These are phyloP conservation scores for Dicyrtomina minuta DNA, from an alignment of 2,888 invertebrate species.

Conservation along the genomic window DNA sequence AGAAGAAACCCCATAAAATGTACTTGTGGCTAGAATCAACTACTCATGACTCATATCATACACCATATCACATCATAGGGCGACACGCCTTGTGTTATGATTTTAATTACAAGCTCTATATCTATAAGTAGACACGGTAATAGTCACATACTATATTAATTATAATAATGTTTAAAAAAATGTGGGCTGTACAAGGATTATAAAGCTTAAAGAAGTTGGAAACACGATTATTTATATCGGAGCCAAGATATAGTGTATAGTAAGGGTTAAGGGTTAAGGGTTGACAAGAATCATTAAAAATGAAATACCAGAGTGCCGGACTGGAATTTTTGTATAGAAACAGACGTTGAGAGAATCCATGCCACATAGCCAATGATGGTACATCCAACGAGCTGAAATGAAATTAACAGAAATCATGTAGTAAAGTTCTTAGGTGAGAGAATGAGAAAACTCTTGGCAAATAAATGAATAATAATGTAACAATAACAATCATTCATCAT, in stretches of 20 bases:
- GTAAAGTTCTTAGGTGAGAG: neutral
- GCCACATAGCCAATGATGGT: constrained; percentile 56
- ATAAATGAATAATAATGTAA: neutral
- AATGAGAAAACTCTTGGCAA: neutral
- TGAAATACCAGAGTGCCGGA: constrained; percentile 56
- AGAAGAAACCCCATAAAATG: neutral
- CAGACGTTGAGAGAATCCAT: constrained; percentile 57
- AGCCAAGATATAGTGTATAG: too few relatives aligned
- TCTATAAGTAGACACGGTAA: too few relatives aligned
- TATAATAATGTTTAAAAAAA: neutral
- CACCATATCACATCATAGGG: too few relatives aligned
- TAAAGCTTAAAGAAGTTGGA: too few relatives aligned
- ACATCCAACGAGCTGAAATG: constrained; percentile 55
- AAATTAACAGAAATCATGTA: neutral
- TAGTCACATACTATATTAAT: too few relatives aligned
- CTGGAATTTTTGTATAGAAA: constrained; percentile 56
- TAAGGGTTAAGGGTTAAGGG: neutral
- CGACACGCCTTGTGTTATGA: too few relatives aligned
- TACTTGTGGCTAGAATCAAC: too few relatives aligned
- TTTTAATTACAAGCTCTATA: too few relatives aligned
- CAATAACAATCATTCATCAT: constrained; percentile 25
- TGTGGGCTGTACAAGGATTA: neutral
- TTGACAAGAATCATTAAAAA: neutral
- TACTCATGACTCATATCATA: too few relatives aligned
- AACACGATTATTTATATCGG: too few relatives aligned